Conservation (phyloP, 2,888 invertebrate genomes). For the Drosophila mimica region DNA sequence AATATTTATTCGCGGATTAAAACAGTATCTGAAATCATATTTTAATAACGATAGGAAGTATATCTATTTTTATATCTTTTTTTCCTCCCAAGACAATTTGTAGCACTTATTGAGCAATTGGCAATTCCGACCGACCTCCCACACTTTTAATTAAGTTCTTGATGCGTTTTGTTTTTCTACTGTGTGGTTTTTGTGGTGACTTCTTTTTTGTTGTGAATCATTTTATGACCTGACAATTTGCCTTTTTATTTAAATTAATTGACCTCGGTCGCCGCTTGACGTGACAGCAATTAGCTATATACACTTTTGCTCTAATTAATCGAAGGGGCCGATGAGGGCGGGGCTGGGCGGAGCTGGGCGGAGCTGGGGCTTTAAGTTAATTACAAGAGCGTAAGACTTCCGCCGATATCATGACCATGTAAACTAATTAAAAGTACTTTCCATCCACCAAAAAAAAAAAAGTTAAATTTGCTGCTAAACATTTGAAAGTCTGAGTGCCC, state of each 20-base stretch:
- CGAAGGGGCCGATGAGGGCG: conserved; percentile 2
- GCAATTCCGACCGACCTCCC: conserved; percentile 44
- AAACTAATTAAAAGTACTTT: conserved; percentile 67
- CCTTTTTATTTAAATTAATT: conserved; percentile 80
- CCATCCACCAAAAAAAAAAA: conserved; percentile 1
- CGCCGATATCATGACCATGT: conserved; percentile 55
- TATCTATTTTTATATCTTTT: background rate
- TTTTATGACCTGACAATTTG: conserved; percentile 59
- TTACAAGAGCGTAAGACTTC: conserved; percentile 55
- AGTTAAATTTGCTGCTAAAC: conserved; percentile 67
- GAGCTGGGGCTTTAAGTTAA: conserved; percentile 51
- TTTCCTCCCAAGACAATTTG: background rate
- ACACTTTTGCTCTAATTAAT: conserved; percentile 65
- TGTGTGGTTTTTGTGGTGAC: background rate
- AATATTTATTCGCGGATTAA: too few relatives aligned
- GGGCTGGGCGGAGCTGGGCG: background rate
- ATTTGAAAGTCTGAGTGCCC: conserved; percentile 44
- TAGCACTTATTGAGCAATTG: conserved; percentile 38
- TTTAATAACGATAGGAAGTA: background rate
- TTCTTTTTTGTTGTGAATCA: conserved; percentile 26
- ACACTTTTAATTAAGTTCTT: conserved; percentile 55
- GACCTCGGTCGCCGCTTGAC: conserved; percentile 65
- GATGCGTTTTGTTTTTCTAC: conserved; percentile 9
- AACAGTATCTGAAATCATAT: too few relatives aligned
- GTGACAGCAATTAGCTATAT: conserved; percentile 74